A percentile compares a stretch with the other conserved stretches of the same genome.
Conservation (phyloP, 2,888 invertebrate species). For the Chalcis sispes region DNA sequence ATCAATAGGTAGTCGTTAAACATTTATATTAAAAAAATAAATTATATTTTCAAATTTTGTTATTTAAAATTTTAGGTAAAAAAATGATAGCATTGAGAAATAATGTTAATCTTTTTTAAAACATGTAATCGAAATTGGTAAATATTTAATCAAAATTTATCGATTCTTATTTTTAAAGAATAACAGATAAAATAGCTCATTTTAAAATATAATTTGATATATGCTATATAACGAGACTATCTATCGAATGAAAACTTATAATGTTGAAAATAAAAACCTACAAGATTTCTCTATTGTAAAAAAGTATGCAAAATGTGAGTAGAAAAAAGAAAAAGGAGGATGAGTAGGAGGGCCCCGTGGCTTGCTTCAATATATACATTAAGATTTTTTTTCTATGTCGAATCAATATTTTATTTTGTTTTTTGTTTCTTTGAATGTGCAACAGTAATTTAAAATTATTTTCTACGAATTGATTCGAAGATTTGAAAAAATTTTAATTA, state of each 20-base stretch:
- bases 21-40: background rate
- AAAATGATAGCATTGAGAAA: too few relatives aligned
- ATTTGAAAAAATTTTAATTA: background rate
- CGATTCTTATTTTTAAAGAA: too few relatives aligned
- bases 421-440: slow-evolving; percentile 21
- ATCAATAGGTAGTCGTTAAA: slow-evolving; percentile 41
- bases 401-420: slow-evolving; percentile 14
- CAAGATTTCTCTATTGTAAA: slow-evolving; percentile 32
- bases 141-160: background rate
- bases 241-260: slow-evolving; percentile 33
- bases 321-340: slow-evolving; percentile 19
- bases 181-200: too few relatives aligned
- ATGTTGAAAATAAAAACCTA: slow-evolving; percentile 22
- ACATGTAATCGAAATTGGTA: background rate
- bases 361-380: slow-evolving; percentile 38
- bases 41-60: background rate
- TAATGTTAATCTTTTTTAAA: too few relatives aligned
- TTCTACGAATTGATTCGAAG: slow-evolving; percentile 24
- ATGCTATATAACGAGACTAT: slow-evolving; percentile 13
- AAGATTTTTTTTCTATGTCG: slow-evolving; percentile 27
- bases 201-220: too few relatives aligned
- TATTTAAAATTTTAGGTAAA: background rate
- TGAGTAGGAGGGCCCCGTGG: slow-evolving; percentile 33
- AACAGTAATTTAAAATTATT: background rate
- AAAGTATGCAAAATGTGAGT: slow-evolving; percentile 19